These are phyloP conservation scores for Glaucomys volans DNA, from an alignment of 2,113 vertebrate genomes.

Conservation along the genomic window DNA sequence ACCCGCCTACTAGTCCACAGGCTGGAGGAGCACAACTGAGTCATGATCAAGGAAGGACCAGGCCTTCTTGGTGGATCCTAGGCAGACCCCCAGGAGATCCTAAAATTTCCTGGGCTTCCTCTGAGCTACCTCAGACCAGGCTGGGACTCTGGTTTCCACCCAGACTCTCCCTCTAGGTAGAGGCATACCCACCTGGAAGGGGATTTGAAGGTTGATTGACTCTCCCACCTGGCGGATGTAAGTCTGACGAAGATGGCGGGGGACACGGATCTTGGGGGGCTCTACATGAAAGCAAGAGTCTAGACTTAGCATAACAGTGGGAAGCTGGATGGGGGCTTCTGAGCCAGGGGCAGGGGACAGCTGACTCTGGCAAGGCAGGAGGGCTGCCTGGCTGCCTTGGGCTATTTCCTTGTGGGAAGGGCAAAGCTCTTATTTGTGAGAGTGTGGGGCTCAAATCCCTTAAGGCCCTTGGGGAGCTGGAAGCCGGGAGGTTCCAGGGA, in stretches of 20 bases:
- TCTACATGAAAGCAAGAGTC: slow-evolving; percentile 83
- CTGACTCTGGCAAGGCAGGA: neutral
- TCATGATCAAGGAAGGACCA: neutral
- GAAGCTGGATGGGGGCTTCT: neutral
- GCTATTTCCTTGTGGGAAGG: neutral
- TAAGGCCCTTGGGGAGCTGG: neutral
- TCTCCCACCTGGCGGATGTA: slow-evolving; percentile 91
- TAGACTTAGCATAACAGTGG: neutral
- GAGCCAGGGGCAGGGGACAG: neutral
- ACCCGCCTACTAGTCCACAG: neutral
- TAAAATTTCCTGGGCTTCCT: neutral
- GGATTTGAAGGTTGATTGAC: slow-evolving; percentile 93
- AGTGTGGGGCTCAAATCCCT: neutral
- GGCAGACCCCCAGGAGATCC: neutral
- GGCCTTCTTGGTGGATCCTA: neutral
- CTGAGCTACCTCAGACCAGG: neutral
- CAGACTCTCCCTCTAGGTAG: too few species aligned
- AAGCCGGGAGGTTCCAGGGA: neutral
- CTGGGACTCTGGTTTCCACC: neutral
- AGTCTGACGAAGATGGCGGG: slow-evolving; percentile 90
- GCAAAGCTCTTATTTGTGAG: neutral
- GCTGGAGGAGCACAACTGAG: neutral
- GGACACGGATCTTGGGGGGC: slow-evolving; percentile 93
- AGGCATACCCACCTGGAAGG: slow-evolving; percentile 90
- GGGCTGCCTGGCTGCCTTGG: neutral